Conservation (phyloP, 2,888 invertebrate genomes). For the Norana najaformis region DNA sequence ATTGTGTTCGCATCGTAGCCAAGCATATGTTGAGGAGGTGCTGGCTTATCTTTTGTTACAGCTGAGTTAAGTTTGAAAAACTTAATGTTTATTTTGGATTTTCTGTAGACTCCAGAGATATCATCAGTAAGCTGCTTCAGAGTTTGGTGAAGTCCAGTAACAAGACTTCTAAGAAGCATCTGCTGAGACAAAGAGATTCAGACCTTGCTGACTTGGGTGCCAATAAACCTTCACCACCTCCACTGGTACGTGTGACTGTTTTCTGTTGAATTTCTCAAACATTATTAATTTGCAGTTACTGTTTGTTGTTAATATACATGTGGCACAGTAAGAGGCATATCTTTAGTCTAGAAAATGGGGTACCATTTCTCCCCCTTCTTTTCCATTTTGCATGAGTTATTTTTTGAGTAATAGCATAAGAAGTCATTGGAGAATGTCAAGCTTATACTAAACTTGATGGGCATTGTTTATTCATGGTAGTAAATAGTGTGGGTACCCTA, state of each 20-base stretch:
- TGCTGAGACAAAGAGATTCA: background rate
- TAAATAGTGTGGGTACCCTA: too few relatives aligned
- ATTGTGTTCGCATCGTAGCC: background rate
- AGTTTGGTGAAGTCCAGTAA: background rate
- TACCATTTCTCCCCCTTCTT: too few relatives aligned
- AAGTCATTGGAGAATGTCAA: too few relatives aligned
- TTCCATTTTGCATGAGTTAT: too few relatives aligned
- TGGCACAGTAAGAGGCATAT: too few relatives aligned
- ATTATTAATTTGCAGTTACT: background rate
- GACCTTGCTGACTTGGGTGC: background rate
- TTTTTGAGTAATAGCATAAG: too few relatives aligned
- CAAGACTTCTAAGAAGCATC: background rate
- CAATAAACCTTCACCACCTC: background rate
- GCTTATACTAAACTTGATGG: too few relatives aligned
- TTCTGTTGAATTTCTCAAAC: background rate
- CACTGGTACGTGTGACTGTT: background rate
- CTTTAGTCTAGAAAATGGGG: too few relatives aligned
- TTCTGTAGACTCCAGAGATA: background rate
- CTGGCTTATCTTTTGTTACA: background rate
- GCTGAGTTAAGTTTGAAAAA: background rate
- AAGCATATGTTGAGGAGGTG: background rate
- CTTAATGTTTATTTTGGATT: background rate
- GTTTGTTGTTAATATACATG: background rate
- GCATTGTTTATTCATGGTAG: too few relatives aligned
- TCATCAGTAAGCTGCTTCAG: background rate